Base-by-base conservation (phyloP, 2,797 vertebrate genomes). In the Esox masquinongy region DNA sequence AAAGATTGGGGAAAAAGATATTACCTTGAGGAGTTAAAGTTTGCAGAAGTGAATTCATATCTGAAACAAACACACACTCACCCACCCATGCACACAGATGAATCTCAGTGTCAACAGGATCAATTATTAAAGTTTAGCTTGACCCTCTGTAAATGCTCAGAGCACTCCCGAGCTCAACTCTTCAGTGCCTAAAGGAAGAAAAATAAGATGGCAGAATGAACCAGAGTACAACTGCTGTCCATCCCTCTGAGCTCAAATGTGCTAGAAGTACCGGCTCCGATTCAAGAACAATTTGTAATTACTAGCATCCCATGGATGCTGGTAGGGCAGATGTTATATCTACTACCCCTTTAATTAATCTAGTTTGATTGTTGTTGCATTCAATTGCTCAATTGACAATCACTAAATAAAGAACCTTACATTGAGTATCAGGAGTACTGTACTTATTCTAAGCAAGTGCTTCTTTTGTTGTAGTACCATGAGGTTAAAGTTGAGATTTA, bases 61-160 rank as follows among this genome's bases (percentile, higher is more conserved):
- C 73, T 5, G 34, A 74, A 43, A 74, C 24, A 50, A 43, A 49
- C 61, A 66, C 59, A 74, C 61, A 34, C 24, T 64, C 59, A 31
- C 61, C 61, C 51, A 75, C 76, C 77, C 83, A 86, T 80, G 78
- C 78, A 79, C 77, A 83, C 79, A 74, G 31, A 75, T 63, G 75
- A 77, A n/a, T 74, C 36, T 83, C 75, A 75, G 74, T 51, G 78
- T 86, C 77, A 74, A 70, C 29, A 70, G 66, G 72, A 79, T 84
- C 49, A 84, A 84, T 84, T 79, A 84, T 83, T 75, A 64, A 86
- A 80, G 79, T 71, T 79, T 8, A 68, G 75, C 78, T 79, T 83
- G 79, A 83, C 81, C 72, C 78, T 81, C 71, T 72, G 67, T 81
- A 84, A 84, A 80, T 79, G 79, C 80, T 75, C 61, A 49, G 63